Evolutionary conservation across 2,888 invertebrate genomes (phyloP).

Genomic region (Caenorhabditis sulstoni): DNA sequence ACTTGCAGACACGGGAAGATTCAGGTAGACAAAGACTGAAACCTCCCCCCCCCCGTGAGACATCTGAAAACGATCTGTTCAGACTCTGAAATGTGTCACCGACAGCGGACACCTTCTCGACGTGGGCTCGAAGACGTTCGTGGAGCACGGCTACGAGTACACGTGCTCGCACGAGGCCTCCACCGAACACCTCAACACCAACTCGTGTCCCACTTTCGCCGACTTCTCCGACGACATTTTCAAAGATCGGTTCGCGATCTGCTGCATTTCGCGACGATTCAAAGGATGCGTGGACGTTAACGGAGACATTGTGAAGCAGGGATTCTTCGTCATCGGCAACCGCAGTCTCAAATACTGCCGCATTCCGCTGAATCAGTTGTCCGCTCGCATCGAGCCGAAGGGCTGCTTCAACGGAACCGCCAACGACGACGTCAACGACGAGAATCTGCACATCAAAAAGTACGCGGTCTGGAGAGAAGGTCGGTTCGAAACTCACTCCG

Average conservation of each 20-base stretch:
- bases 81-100: constrained; percentile 77
- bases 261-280: constrained; percentile 69
- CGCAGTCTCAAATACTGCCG: constrained; percentile 70
- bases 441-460: constrained; percentile 71
- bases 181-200: constrained; percentile 48
- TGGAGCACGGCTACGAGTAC: constrained; percentile 66
- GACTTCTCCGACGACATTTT: constrained; percentile 67
- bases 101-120: constrained; percentile 70
- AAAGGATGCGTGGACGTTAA: constrained; percentile 73
- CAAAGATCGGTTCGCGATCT: constrained; percentile 74
- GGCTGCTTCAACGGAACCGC: constrained; percentile 76
- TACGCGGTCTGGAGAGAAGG: constrained; percentile 72
- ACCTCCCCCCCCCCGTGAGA: too few species aligned
- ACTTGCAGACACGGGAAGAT: constrained; percentile 59
- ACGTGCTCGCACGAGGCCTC: constrained; percentile 60
- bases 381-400: constrained; percentile 72
- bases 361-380: constrained; percentile 66
- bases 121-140: constrained; percentile 65
- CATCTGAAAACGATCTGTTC: too few species aligned
- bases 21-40: constrained; percentile 42
- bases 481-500: neutral
- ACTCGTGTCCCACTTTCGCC: constrained; percentile 57
- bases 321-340: constrained; percentile 69
- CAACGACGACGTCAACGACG: constrained; percentile 69
- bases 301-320: constrained; percentile 70